Evolutionary conservation across 2,888 invertebrate genomes (phyloP).

Genomic region (Cylloceria caligata): DNA sequence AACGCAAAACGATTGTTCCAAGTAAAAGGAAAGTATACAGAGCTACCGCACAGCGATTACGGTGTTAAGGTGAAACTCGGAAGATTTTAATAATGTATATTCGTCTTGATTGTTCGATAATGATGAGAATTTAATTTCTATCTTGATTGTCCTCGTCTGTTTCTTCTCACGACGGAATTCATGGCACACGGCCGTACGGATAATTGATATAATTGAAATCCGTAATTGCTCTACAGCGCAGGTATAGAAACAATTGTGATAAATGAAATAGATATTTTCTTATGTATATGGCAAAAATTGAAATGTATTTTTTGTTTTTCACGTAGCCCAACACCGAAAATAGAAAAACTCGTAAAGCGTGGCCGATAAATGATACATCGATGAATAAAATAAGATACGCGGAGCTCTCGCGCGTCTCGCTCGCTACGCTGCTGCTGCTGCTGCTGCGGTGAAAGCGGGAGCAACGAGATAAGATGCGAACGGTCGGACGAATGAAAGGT

Average conservation of each 20-base stretch:
- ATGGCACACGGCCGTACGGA: not conserved
- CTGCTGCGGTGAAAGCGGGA: conserved; percentile 12
- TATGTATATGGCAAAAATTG: no score
- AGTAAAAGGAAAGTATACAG: conserved; percentile 36
- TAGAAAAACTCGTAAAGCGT: no score
- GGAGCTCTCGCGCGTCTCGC: no score
- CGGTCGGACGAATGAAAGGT: not conserved
- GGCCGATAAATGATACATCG: no score
- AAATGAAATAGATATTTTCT: no score
- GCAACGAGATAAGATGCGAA: not conserved
- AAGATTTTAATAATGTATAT: no score
- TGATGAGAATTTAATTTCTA: conserved; percentile 55
- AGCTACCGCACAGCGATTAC: conserved; percentile 8
- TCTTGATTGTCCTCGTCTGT: conserved; percentile 39
- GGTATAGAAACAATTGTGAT: not conserved
- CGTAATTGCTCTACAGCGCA: not conserved
- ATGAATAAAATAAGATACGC: no score
- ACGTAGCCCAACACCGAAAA: no score
- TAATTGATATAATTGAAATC: not conserved
- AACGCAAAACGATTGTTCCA: conserved; percentile 20
- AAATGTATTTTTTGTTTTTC: no score
- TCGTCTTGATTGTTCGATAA: no score
- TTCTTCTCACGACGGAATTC: conserved; percentile 23
- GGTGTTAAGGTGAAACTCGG: not conserved
- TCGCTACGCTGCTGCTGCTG: conserved; percentile 2